Base-by-base conservation (phyloP, 2,888 invertebrate genomes). In the Isoperla grammatica region DNA sequence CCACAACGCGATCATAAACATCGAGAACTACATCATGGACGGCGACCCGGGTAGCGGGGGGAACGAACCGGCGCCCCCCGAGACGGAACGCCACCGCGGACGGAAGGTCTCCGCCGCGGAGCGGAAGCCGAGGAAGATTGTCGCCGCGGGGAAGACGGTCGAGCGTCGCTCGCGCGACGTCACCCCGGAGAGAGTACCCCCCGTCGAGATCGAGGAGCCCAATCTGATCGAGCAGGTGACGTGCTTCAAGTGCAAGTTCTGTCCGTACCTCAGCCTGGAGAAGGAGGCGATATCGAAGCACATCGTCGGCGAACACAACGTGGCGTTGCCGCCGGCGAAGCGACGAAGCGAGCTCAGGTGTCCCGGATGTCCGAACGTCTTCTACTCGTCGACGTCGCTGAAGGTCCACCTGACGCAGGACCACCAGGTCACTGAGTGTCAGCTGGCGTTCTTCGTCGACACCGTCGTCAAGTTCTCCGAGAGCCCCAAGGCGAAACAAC, bases 351-450 rank as follows among this genome's bases (percentile, higher is more conserved):
- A 43, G 40, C 59, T 61, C 2, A 61, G 61, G 40, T 64, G 63
- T 55, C 60, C 57, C 1, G 63, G 57, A 5, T 63, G 61, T 59
- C 22, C 54, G 17, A 62, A 61, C 23, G 40, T 62, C 11, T 64
- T 64, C 46, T 58, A 39, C 43, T 50, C 55, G 37, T 37, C 56
- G 4, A 79, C 83, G 67, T 82, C 84, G 0, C 71, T 87, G 0
- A 75, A 83, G 65, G 78, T 79, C 4, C 87, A 88, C 70, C 74
- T 87, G 4, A 77, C 82, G 20, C 80, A 82, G 67, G 87, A 87
- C 70, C 87, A 88, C 70, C 81, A 83, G 71, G 83, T 87, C 76
- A 79, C 76, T 37, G 76, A 78, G 59, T 78, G 78, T 65, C 85
- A 86, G 68, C 74, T 83, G 1, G 78, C 78, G 64, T 78, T 79